Conservation (phyloP, 2,888 invertebrate genomes). For the Brassicogethes aeneus region DNA sequence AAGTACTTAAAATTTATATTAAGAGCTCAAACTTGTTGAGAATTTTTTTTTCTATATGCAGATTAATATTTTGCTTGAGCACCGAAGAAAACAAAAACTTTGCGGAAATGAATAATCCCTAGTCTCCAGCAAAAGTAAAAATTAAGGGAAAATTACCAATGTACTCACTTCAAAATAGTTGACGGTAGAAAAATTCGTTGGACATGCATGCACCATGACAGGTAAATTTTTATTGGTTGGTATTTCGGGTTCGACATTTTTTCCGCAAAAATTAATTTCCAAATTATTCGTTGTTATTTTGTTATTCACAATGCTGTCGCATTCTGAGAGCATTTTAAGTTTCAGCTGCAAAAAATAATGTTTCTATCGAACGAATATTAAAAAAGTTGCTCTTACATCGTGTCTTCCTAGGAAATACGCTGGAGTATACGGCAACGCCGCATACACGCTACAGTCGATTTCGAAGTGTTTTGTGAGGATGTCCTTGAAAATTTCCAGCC, state of each 20-base stretch:
- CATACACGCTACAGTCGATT: constrained; percentile 47
- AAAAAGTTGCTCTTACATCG: constrained; percentile 62
- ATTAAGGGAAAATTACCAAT: neutral
- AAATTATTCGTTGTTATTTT: constrained; percentile 49
- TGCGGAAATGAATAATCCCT: too few species aligned
- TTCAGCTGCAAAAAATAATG: constrained; percentile 54
- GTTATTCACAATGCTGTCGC: constrained; percentile 36
- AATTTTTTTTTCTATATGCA: too few species aligned
- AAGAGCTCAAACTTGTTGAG: too few species aligned
- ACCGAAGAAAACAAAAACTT: too few species aligned
- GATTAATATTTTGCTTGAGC: too few species aligned
- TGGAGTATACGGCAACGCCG: constrained; percentile 44
- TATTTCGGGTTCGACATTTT: constrained; percentile 49
- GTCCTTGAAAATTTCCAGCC: constrained; percentile 70
- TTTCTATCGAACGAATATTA: neutral
- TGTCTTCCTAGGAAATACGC: constrained; percentile 75
- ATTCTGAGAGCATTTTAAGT: constrained; percentile 56
- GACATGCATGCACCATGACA: constrained; percentile 69
- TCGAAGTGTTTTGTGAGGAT: constrained; percentile 62
- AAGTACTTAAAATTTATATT: too few species aligned
- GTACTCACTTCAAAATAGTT: constrained; percentile 51
- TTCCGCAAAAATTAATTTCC: constrained; percentile 63
- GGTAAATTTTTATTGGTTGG: constrained; percentile 57
- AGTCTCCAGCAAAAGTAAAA: too few species aligned
- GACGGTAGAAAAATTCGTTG: constrained; percentile 76